Evolutionary conservation across 2,113 vertebrate genomes (phyloP).

Genomic region (Protobothrops flavoviridis): DNA sequence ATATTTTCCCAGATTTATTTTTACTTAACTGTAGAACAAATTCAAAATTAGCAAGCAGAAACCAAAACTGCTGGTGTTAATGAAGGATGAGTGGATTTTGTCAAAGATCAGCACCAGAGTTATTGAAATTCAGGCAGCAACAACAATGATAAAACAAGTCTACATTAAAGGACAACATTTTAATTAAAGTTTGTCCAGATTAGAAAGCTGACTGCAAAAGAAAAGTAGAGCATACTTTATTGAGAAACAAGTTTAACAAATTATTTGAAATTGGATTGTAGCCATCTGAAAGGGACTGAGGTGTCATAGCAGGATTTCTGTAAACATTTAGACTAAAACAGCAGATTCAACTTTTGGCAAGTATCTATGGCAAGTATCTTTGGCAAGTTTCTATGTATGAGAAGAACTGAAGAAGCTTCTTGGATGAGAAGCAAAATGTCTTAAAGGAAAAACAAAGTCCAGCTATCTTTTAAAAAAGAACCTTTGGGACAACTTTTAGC

Average conservation of each 20-base stretch:
- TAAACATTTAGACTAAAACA: neutral
- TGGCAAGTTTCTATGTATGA: neutral
- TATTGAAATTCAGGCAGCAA: neutral
- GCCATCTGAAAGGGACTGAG: neutral
- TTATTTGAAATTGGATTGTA: neutral
- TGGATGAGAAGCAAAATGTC: no score
- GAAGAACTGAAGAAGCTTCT: no score
- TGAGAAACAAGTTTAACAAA: neutral
- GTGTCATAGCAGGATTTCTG: neutral
- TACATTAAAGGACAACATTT: neutral
- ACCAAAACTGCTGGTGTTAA: neutral
- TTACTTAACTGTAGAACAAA: neutral
- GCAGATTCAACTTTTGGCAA: neutral
- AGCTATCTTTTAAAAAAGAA: no score
- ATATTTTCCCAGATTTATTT: neutral
- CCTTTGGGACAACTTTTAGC: no score
- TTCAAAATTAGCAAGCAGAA: neutral
- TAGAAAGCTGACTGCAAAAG: neutral
- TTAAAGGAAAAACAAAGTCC: no score
- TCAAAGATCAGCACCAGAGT: neutral
- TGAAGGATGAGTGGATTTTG: neutral
- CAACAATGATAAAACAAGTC: neutral
- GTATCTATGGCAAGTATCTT: neutral
- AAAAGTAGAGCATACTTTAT: neutral
- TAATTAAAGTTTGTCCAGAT: neutral